phyloP scores from a whole-genome alignment of 2,888 invertebrate species.

The Chrysopilus asiliformis region DNA sequence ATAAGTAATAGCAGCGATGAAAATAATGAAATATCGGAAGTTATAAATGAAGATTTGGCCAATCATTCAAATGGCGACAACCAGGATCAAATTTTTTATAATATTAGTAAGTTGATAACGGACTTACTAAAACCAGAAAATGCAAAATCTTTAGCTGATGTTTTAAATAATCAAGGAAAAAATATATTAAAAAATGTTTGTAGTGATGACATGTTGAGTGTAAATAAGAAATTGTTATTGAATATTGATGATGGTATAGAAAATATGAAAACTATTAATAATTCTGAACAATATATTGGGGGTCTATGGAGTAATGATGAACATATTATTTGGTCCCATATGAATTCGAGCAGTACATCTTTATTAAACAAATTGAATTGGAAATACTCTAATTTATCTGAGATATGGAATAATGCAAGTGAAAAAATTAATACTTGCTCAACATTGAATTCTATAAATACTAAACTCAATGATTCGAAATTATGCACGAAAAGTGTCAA shows the following conservation, averaged over 20 bases:
- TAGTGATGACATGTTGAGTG: constrained; percentile 9
- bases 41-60: constrained; percentile 4
- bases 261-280: constrained; percentile 7
- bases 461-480: constrained; percentile 13
- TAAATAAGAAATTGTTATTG: constrained; percentile 13
- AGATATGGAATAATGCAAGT: constrained; percentile 24
- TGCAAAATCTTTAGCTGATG: constrained; percentile 19
- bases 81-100: constrained; percentile 20
- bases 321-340: constrained; percentile 19
- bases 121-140: constrained; percentile 25
- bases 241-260: constrained; percentile 4
- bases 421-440: no score
- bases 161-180: constrained; percentile 15
- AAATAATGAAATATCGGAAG: constrained; percentile 15
- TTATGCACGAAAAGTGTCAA: neutral
- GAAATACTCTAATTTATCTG: constrained; percentile 25
- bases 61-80: constrained; percentile 10
- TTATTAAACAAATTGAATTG: constrained; percentile 17
- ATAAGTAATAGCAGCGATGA: constrained; percentile 21
- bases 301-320: constrained; percentile 19
- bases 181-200: constrained; percentile 9
- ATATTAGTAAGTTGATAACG: constrained; percentile 25
- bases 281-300: constrained; percentile 15
- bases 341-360: constrained; percentile 15
- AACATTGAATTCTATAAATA: constrained; percentile 7